Base-by-base conservation (phyloP, 2,888 invertebrate species). In the Tetheella fluctuosa region DNA sequence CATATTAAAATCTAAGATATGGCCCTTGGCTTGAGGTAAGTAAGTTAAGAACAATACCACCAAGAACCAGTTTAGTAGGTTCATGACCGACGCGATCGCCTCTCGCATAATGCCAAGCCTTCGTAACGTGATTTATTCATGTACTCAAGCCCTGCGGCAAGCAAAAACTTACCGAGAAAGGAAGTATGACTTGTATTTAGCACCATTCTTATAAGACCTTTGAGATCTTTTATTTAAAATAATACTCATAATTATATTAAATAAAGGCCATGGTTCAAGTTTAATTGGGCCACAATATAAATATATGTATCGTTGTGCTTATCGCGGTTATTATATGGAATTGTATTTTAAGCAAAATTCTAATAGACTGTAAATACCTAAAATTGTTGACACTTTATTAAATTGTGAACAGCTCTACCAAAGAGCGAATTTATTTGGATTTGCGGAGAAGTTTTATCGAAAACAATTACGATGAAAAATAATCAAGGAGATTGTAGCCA, bases 21-120 rank as follows among this genome's bases (percentile, higher is more conserved):
- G 64, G 67, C 69, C 64, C 68, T 75, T 73, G 64, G 73, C 71
- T 75, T 78, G 74, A 74, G 76, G 69, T 71, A 59, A 73, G 67
- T 60, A 59, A 73, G 67, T 60, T 63, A 76, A 76, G 79, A 86
- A 89, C 86, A 88, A 89, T 88, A 86, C 82, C 66, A 75, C 69
- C 73, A 67, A 79, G 77, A 92, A 91, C 92, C 91, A 89, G 92
- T 91, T 90, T 86, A 86, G 84, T 91, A 84, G 88, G 89, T 90
- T 84, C 89, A 91, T 87, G 88, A 89, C 87, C 89, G 88, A 73
- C 73, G 74, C 77, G 81, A 84, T 84, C 83, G 85, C 78, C 81
- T 78, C 82, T 80, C 84, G 84, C 83, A 84, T 86, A 82, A 86
- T 82, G 76, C 79, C 72, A 74, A 80, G 81, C 74, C 80, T 81